phyloP scores from a whole-genome alignment of 2,888 invertebrate species.

The Napeogenes sylphis region DNA sequence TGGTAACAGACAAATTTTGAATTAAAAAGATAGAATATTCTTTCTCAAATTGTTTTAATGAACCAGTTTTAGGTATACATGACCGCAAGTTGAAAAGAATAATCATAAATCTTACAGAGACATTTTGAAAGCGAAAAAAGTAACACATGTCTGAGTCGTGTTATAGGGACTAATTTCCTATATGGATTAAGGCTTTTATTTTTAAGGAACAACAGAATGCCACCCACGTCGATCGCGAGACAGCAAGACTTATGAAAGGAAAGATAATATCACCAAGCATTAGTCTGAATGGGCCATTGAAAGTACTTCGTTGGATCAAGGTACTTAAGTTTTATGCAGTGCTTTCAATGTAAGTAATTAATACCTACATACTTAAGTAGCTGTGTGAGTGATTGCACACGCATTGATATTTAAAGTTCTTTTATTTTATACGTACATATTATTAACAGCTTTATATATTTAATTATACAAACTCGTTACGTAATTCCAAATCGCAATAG shows the following conservation, averaged over 20 bases:
- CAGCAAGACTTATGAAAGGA: constrained; percentile 36
- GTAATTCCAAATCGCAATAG: no score
- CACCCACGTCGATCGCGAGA: constrained; percentile 68
- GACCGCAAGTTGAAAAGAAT: constrained; percentile 63
- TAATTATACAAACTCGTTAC: no score
- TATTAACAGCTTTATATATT: background rate
- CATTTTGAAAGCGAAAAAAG: constrained; percentile 74
- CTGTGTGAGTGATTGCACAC: background rate
- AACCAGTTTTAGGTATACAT: constrained; percentile 52
- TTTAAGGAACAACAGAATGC: constrained; percentile 53
- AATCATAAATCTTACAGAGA: constrained; percentile 70
- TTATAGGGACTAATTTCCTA: constrained; percentile 76
- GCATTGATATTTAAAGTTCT: background rate
- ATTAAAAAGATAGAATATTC: constrained; percentile 60
- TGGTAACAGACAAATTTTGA: constrained; percentile 36
- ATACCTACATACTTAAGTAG: background rate
- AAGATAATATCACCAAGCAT: constrained; percentile 30
- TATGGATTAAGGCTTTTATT: constrained; percentile 52
- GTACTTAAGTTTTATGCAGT: constrained; percentile 18
- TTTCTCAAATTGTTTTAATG: constrained; percentile 36
- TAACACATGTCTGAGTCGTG: constrained; percentile 73
- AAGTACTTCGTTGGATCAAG: constrained; percentile 21
- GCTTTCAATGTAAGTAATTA: constrained; percentile 13
- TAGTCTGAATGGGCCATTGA: constrained; percentile 33
- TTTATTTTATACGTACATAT: background rate